phyloP scores from a whole-genome alignment of 1,140 invertebrate genomes.

The Ceratina australensis region DNA sequence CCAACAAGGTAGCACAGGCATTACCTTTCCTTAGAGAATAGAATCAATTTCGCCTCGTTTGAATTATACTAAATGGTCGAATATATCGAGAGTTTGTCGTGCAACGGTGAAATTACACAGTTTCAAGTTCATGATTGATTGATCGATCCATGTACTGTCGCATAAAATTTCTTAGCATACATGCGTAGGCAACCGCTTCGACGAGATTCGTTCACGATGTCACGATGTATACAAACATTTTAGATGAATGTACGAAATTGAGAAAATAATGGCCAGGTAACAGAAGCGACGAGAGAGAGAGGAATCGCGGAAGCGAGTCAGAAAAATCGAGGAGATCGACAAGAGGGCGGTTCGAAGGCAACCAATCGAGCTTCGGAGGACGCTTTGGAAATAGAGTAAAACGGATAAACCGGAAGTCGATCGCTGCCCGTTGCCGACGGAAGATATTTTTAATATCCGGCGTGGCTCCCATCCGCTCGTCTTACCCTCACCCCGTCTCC shows the following conservation, averaged over 20 bases:
- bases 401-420: conserved; percentile 66
- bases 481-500: neutral
- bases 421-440: conserved; percentile 56
- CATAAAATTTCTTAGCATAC: too few species aligned
- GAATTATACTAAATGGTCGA: conserved; percentile 8
- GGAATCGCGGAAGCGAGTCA: too few species aligned
- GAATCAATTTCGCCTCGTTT: conserved; percentile 16
- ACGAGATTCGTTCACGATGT: too few species aligned
- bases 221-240: too few species aligned
- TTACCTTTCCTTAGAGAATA: neutral
- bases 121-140: too few species aligned
- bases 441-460: conserved; percentile 76
- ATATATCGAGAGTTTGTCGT: neutral
- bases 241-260: too few species aligned
- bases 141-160: too few species aligned
- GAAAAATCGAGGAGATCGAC: neutral
- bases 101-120: too few species aligned
- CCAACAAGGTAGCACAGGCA: neutral
- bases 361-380: conserved; percentile 41
- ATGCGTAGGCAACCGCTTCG: too few species aligned
- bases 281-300: too few species aligned
- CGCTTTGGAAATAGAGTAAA: conserved; percentile 47
- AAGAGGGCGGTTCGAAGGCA: neutral
- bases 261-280: too few species aligned
- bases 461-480: conserved; percentile 31